Evolutionary conservation across 2,113 vertebrate species (phyloP).

Genomic region (Muntiacus muntjak): DNA sequence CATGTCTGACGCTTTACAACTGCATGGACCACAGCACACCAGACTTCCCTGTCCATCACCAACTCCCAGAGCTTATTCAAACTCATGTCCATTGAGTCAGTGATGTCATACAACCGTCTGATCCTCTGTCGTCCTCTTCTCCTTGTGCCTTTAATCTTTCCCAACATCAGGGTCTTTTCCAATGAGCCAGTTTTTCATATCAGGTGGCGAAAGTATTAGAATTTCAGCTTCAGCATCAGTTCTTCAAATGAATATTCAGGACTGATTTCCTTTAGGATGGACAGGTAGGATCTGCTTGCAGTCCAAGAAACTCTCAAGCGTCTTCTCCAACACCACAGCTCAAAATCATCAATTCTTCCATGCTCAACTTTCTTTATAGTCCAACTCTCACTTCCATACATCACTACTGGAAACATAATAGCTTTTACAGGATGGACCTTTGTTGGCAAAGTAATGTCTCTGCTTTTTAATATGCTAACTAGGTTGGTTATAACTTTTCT

Average conservation of each 20-base stretch:
- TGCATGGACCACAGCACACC: rapidly evolving
- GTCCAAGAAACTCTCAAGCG: not conserved
- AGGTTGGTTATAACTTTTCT: not conserved
- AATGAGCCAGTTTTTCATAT: not conserved
- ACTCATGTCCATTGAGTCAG: not conserved
- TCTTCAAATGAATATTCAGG: not conserved
- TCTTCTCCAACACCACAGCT: not conserved
- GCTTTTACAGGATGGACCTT: not conserved
- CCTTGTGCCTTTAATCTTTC: not conserved
- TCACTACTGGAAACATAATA: not conserved
- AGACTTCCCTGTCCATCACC: not conserved
- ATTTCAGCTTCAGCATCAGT: not conserved
- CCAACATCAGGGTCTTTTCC: not conserved
- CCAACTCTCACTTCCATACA: not conserved
- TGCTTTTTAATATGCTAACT: not conserved
- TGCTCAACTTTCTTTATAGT: not conserved
- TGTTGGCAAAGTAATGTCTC: not conserved
- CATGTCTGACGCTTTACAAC: not conserved
- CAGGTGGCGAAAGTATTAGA: not conserved
- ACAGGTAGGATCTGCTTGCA: not conserved
- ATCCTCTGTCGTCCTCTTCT: not conserved
- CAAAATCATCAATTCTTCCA: not conserved
- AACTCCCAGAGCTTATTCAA: not conserved
- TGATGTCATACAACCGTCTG: not conserved
- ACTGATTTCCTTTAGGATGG: not conserved